These are phyloP conservation scores for Odontocerum albicorne DNA, from an alignment of 2,888 invertebrate species.

Conservation along the genomic window DNA sequence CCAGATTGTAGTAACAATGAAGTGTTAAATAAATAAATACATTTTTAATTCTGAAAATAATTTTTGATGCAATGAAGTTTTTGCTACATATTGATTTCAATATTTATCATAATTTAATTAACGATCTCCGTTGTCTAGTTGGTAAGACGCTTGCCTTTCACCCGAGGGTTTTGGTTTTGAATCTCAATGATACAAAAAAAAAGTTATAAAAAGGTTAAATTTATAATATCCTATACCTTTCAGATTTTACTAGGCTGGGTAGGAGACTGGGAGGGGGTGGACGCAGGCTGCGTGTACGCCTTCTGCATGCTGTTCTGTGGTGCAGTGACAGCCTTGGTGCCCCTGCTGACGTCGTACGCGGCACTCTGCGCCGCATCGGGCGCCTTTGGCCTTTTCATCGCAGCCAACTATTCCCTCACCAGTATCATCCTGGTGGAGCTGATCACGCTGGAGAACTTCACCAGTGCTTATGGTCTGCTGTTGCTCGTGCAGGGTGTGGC, in stretches of 20 bases:
- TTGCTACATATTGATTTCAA: too few species aligned
- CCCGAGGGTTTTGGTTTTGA: too few species aligned
- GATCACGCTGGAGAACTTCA: slow-evolving; percentile 87
- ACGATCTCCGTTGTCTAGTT: too few species aligned
- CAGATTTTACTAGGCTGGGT: slow-evolving; percentile 85
- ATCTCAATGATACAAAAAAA: too few species aligned
- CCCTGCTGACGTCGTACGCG: slow-evolving; percentile 60
- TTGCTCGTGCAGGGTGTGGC: slow-evolving; percentile 88
- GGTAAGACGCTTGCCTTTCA: too few species aligned
- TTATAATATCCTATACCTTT: background rate
- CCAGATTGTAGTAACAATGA: too few species aligned
- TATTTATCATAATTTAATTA: background rate
- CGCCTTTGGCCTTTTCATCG: slow-evolving; percentile 87
- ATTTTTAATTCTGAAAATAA: too few species aligned
- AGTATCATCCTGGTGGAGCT: slow-evolving; percentile 88
- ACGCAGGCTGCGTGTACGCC: slow-evolving; percentile 79
- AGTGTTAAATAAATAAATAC: too few species aligned
- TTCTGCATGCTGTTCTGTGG: slow-evolving; percentile 76
- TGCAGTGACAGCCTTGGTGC: slow-evolving; percentile 65
- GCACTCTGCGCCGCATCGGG: slow-evolving; percentile 67
- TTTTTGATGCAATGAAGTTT: too few species aligned
- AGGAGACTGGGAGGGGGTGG: slow-evolving; percentile 79
- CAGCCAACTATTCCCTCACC: slow-evolving; percentile 89
- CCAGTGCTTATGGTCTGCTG: slow-evolving; percentile 87
- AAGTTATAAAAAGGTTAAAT: background rate